Evolutionary conservation across 2,888 invertebrate species (phyloP), one percentile per base, ranked within the genome.

Genomic region (Glaucopsyche alexis): DNA sequence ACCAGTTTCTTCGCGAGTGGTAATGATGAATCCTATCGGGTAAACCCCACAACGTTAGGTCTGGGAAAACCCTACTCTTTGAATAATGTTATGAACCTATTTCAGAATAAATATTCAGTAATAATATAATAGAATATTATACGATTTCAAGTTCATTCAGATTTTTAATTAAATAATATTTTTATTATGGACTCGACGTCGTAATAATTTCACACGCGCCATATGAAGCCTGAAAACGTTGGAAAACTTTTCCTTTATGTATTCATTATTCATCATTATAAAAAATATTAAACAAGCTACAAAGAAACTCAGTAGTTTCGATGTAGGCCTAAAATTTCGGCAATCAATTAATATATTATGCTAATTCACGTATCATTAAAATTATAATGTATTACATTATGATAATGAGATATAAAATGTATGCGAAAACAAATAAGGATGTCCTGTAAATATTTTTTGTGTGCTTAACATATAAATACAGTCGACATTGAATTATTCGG

Each of bases 1-100:
- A 90, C 87, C 91, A 81, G 83, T 91, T 91, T 89, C 85, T 82
- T 83, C 87, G 83, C 85, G 86, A 84, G 81, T 80, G 81, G 64
- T 50, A 67, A 50, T 72, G 52, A 52, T 66, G 47, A 47, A 45
- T 50, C 52, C 19, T 45, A 67, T 45, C 52, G 67, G 52, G 65
- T n/a, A 67, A 45, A 52, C 45, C 67, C 72, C 42, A 67, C 50
- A 67, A 72, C 19, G 47, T 14, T 29, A 14, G 66, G 29, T 38
- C 49, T 40, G 40, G 71, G 45, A 55, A 42, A 71, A 7, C 60
- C 60, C 60, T 47, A 47, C 29, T 60, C 11, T 60, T 11, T 60
- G 11, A 60, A 29, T 11, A 47, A 38, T 13, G 60, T 38, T 29
- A 19, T 60, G 29, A 29, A 13, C 29, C 11, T 60, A 13, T 19